Evolutionary conservation across 2,888 invertebrate species (phyloP).

Genomic region (Actias luna): DNA sequence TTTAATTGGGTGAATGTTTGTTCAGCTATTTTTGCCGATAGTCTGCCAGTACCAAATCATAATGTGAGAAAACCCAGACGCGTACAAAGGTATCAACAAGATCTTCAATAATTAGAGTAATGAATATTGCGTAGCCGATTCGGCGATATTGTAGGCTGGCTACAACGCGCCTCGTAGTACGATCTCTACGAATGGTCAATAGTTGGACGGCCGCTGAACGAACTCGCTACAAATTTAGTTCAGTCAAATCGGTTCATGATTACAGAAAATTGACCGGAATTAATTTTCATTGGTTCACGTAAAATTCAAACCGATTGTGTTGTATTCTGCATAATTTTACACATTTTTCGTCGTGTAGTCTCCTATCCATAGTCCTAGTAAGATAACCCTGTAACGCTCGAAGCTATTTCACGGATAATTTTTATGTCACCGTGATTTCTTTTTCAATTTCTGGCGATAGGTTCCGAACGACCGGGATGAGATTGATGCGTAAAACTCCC

Average conservation of each 20-base stretch:
- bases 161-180: slow-evolving; percentile 28
- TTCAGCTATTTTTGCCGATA: slow-evolving; percentile 15
- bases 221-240: slow-evolving; percentile 43
- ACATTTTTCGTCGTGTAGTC: slow-evolving; percentile 61
- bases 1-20: slow-evolving; percentile 3
- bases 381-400: slow-evolving; percentile 28
- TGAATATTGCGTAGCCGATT: slow-evolving; percentile 1
- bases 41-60: slow-evolving; percentile 14
- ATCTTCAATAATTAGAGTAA: slow-evolving; percentile 13
- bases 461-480: slow-evolving; percentile 49
- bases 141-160: slow-evolving; percentile 23
- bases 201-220: slow-evolving; percentile 34
- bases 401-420: slow-evolving; percentile 49
- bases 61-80: slow-evolving; percentile 17
- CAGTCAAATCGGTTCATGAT: slow-evolving; percentile 53
- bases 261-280: slow-evolving; percentile 55
- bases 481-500: slow-evolving; percentile 78
- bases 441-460: slow-evolving; percentile 70
- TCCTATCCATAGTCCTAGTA: slow-evolving; percentile 25
- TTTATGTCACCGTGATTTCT: slow-evolving; percentile 73
- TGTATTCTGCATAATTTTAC: slow-evolving; percentile 57
- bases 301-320: slow-evolving; percentile 62
- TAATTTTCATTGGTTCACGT: slow-evolving; percentile 59
- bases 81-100: slow-evolving; percentile 13
- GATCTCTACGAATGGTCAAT: slow-evolving; percentile 29